Base-by-base conservation (phyloP, 2,113 vertebrate genomes). In the Gavialis gangeticus region DNA sequence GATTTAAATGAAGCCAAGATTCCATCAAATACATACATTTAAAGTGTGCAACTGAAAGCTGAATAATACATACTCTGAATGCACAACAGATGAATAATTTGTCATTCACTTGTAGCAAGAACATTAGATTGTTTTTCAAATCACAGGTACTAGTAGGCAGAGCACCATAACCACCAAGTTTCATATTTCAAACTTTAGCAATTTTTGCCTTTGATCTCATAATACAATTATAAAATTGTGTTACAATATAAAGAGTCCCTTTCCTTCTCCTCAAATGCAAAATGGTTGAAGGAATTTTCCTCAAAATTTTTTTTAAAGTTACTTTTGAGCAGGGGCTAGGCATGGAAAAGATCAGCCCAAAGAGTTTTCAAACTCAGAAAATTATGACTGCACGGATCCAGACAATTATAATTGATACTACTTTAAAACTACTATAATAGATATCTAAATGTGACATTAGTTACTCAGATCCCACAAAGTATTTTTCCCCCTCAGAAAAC, bases 151-250 rank as follows among this genome's bases (percentile, higher is more conserved):
- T 24, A 77, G 27, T 1, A 69, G 9, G 9, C 30, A 80, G 21
- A 3, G 21, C 46, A 85, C 13, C 12, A 71, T 67, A 28, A 71
- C 1, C 11, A 28, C 0, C 78, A 79, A 79, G 76, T 94, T 84
- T 82, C 75, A 81, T 80, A 75, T 94, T 84, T 82, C 75, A 81
- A 85, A 75, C 30, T 69, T 66, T 16, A 64, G 19, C 14, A 30
- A 83, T 78, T 92, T 85, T 81, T 57, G 27, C 46, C 7, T 67
- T 10, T 25, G 8, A 46, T 71, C 24, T 76, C 4, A 16, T 58
- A 82, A 96, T 93, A 82, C 69, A 54, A 5, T 5, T 69, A 27
- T 56, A 67, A 14, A 37, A 46, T 24, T n/a, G 34, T 79, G 67
- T 30, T 56, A 83, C 15, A 58, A 5, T 4, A n/a, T 11, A 25